Base-by-base conservation (phyloP, 2,888 invertebrate genomes). In the Drosophila mimica region DNA sequence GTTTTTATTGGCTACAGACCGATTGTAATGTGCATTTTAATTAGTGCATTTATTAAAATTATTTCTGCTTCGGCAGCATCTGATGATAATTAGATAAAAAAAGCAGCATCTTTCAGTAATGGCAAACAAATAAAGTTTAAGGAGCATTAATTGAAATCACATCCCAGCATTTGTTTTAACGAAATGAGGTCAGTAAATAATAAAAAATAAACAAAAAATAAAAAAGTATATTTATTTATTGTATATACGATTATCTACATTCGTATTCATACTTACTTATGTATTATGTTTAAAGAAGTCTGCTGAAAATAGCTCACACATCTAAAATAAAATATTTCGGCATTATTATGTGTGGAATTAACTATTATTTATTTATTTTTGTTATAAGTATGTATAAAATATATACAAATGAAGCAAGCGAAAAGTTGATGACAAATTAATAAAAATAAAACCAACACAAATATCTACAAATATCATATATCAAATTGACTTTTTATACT, bases 41-140 rank as follows among this genome's bases (percentile, higher is more conserved):
- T 86, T 64, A 79, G 72, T 68, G 87, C 59, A 81, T 81, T 83
- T 81, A 81, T 71, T 76, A 62, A 78, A 85, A 61, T 83, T 72
- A 38, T 63, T 66, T 67, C 49, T 28, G 60, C 52, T 53, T 66
- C 38, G 31, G 54, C 59, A 36, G 43, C 25, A 3, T n/a, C 67
- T 20, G 52, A 28, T 58, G 76, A 49, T 78, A 88, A 85, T 83
- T 75, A 78, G 70, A 70, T 70, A 58, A 64, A 54, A 61, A 40
- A 65, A 53, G 52, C 28, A 52, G 68, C 30, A 40, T 28, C 34
- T 58, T 38, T 13, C 36, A n/a, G 9, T n/a, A 52, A 58, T 15
- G 20, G 31, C 20, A 48, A 40, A 28, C 51, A 53, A 70, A 43
- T 48, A 46, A 68, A 46, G 53, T 61, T 48, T 38, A 43, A 46